Base-by-base conservation (phyloP, 2,888 invertebrate species). In the Zhengitettix transpicula region DNA sequence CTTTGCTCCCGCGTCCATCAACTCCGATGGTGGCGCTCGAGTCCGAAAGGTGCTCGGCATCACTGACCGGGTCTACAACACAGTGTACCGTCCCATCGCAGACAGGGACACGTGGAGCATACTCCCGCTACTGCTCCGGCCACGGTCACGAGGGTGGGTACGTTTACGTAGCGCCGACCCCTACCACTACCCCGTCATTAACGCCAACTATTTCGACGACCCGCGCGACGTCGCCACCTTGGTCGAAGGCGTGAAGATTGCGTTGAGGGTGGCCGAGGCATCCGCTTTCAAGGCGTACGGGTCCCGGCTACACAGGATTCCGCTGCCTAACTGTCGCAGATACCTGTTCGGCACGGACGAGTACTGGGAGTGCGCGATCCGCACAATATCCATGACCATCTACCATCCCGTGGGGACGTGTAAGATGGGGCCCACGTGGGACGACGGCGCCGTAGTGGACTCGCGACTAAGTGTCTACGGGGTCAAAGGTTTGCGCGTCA, bases 191-290 rank as follows among this genome's bases (percentile, higher is more conserved):
- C 96, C 97, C 0, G 70, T 87, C 41, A 91, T 98, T 71, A 84
- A 97, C 72, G 90, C 97, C 1, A 92, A 95, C 69, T 98, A 98
- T 71, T 87, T 95, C 66, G 84, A 85, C 62, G 84, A 93, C 71
- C 84, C 87, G 0, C 71, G 79, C 60, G 92, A 88, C 70, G 85
- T 89, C 0, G 81, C 84, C 59, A 83, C 84, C 0, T 74, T 93
- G n/a, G 87, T 92, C 0, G 92, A 92, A 72, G 91, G 89, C 40
- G 65, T 67, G 10, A 72, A 71, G 63, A 66, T 71, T 15, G 69
- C 68, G 11, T 60, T 70, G 9, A 65, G 66, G 67, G 82, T 91
- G 8, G 84, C 85, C 60, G 82, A 87, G 66, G 84, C 87, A 0
- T 79, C 82, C 60, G 85, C 88, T 0, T 91, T 91, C 69, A 82